Evolutionary conservation across 2,113 vertebrate genomes (phyloP).

Genomic region (Pseudonaja textilis): DNA sequence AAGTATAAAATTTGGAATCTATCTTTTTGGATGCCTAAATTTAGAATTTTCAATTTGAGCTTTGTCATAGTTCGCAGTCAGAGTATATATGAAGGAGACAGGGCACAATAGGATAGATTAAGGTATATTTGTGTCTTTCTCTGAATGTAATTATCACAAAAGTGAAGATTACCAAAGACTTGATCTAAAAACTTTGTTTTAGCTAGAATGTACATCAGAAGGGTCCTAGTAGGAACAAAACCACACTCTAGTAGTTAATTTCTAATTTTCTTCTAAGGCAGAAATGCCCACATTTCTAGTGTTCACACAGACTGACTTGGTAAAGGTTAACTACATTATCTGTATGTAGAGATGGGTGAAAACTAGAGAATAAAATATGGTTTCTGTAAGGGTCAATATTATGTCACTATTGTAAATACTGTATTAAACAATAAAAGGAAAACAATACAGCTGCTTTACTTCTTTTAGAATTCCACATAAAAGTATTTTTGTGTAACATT

Average conservation of each 20-base stretch:
- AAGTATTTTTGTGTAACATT: not conserved
- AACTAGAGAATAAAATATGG: not conserved
- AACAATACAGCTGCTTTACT: not conserved
- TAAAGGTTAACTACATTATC: not conserved
- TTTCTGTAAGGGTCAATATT: not conserved
- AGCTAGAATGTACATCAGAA: not conserved
- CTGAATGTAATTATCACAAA: not conserved
- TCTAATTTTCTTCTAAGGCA: not conserved
- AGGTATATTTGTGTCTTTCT: not conserved
- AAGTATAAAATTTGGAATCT: not conserved
- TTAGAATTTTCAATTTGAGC: not conserved
- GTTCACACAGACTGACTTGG: not conserved
- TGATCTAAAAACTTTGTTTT: not conserved
- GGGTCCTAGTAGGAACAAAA: not conserved
- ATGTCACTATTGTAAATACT: not conserved
- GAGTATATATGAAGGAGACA: not conserved
- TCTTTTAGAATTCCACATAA: not conserved
- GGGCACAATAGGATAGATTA: not conserved
- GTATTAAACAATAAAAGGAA: not conserved
- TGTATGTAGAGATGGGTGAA: not conserved
- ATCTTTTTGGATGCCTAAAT: not conserved
- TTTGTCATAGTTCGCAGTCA: not conserved
- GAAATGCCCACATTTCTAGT: not conserved
- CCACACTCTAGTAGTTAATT: not conserved
- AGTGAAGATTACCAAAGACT: not conserved